phyloP scores from a whole-genome alignment of 2,113 vertebrate species.

The Apus apus region DNA sequence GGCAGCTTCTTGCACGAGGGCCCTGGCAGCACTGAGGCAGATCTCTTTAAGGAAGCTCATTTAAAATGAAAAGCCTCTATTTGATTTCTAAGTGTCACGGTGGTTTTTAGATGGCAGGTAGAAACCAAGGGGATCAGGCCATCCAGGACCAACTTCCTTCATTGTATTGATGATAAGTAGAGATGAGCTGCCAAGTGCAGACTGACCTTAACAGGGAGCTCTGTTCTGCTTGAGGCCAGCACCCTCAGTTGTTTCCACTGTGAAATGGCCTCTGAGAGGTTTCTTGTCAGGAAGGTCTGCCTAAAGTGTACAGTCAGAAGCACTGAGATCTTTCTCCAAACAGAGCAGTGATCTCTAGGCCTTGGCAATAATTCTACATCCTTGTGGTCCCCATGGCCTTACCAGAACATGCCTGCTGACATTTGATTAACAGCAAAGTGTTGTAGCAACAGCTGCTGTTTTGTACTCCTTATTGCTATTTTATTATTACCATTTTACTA shows the following conservation, averaged over 20 bases:
- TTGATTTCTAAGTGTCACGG: neutral
- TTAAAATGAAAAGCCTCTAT: neutral
- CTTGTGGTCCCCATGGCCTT: neutral
- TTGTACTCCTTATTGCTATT: neutral
- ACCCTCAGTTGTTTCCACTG: fast-evolving
- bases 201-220: neutral
- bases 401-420: neutral
- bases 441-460: neutral
- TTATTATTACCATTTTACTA: neutral
- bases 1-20: neutral
- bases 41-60: neutral
- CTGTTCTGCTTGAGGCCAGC: neutral
- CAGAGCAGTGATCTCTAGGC: neutral
- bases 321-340: neutral
- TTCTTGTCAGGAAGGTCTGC: neutral
- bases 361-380: neutral
- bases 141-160: neutral
- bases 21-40: neutral
- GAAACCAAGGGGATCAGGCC: neutral
- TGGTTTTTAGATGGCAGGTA: neutral
- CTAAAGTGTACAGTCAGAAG: neutral
- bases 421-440: neutral
- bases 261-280: neutral
- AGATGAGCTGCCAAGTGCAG: neutral
- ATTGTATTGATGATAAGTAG: neutral